Evolutionary conservation across 2,888 invertebrate species (phyloP), one percentile per base, ranked within the genome.

Genomic region (Platycheirus albimanus): DNA sequence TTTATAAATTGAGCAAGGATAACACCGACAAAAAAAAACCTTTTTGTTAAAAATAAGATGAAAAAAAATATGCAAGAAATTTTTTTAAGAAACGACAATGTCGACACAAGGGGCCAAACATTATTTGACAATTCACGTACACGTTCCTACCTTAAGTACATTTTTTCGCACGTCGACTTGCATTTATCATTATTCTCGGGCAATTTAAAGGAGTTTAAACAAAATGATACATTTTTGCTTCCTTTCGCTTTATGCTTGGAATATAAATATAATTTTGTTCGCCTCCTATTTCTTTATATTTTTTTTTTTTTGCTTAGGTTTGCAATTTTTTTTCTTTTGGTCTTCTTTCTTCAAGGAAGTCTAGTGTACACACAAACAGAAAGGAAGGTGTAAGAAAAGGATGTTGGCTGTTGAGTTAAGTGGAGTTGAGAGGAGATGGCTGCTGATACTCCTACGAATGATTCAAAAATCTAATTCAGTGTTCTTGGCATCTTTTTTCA

Each of bases 161-260:
- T 47, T 70, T 70, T 81, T 81, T 83, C 67, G 81, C 81, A 83
- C 81, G 81, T 83, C 81, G 63, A 66, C 76, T 66, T 81, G 77
- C 77, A 81, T 81, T 83, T 83, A 83, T 83, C 81, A 83, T 83
- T 83, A 72, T 83, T 83, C 63, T 13, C 63, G 63, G 72, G 43
- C 72, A 77, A 72, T 83, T 83, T 83, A 77, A 83, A 77, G 77
- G 67, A 77, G 77, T 77, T 77, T 83, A 77, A 72, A 61, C 61
- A 71, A 64, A 80, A 80, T 70, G 75, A 70, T 66, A 75, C 64
- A 64, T 36, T 64, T 64, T 43, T 15, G 51, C 51, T 45, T 54
- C 45, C 36, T 63, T 45, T 51, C 13, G 19, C 11, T 33, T 30
- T 69, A 51, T 64, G 74, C 51, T 33, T n/a, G 63, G 80, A 75